Conservation (phyloP, 2,797 vertebrate species). For the Sciurus carolinensis region DNA sequence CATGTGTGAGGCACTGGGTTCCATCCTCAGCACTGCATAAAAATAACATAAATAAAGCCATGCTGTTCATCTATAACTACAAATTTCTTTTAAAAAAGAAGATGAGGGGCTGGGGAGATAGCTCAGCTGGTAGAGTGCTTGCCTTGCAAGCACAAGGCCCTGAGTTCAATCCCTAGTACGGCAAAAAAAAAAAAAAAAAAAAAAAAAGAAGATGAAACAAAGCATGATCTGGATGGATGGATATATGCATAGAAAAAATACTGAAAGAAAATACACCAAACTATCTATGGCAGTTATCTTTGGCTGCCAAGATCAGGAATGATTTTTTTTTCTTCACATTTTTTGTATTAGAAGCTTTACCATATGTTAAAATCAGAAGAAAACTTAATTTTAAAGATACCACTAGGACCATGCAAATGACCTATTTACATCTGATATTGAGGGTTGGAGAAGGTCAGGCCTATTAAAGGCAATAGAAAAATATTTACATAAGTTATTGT, state of each 20-base stretch:
- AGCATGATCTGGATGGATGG: neutral
- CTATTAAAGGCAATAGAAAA: constrained; percentile 29
- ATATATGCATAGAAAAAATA: neutral
- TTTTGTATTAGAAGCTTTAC: neutral
- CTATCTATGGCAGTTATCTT: neutral
- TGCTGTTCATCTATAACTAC: too few relatives aligned
- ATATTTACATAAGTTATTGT: constrained; percentile 24
- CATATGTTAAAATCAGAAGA: neutral
- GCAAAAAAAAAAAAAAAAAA: too few relatives aligned
- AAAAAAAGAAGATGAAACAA: neutral
- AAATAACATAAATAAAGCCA: too few relatives aligned
- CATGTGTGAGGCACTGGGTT: too few relatives aligned
- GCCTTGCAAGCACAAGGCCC: too few relatives aligned
- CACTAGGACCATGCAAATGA: neutral
- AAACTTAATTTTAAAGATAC: neutral
- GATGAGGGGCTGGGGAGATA: too few relatives aligned
- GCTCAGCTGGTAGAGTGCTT: too few relatives aligned
- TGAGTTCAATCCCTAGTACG: too few relatives aligned
- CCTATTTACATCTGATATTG: constrained; percentile 27
- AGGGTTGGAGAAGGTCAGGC: neutral
- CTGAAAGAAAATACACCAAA: neutral
- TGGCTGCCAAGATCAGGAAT: neutral
- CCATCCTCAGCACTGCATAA: too few relatives aligned
- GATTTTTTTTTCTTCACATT: neutral
- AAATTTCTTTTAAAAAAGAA: too few relatives aligned